Evolutionary conservation across 2,797 vertebrate species (phyloP), one percentile per base, ranked within the genome.

Genomic region (Bovichtus diacanthus): DNA sequence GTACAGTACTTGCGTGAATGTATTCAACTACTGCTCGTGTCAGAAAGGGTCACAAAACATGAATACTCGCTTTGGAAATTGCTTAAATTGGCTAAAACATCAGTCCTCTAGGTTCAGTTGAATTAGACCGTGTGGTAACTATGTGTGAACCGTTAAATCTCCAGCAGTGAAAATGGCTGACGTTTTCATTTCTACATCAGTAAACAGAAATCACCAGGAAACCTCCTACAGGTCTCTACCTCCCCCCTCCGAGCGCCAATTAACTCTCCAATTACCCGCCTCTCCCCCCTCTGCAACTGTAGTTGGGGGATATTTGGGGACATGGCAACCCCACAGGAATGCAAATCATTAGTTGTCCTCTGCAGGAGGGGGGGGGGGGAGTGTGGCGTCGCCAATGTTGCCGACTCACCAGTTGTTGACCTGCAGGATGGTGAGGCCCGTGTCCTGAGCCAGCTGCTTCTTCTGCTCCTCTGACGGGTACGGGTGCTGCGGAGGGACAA

Each of bases 401-500:
- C 86, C 83, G 71, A 96, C 97, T 96, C 92, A 98, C 97, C 97
- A 98, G 80, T 98, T 98, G 96, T 98, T 98, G 94, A 98, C 97
- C 95, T 98, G 97, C 85, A 98, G 96, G 94, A 97, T 97, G 91
- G 96, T 97, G 91, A 98, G 96, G 83, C 97, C 95, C 1, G 97
- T 98, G 93, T 98, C 97, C 94, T 97, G 97, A 85, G 97, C 96
- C 93, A 98, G 95, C 93, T 97, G 97, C 90, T 97, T 98, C 95
- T 98, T 98, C 96, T 98, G 97, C 93, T 98, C 97, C 95, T 98
- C 97, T 81, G 97, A 98, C 65, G 97, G 97, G 90, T 98, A 98
- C 47, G 97, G 97, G 88, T 98, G 97, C 97, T 98, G 90, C 27
- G 90, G 92, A 74, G 93, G 94, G 74, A 82, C 94, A 70, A 51